These are phyloP conservation scores for Auanema sp. DNA, from an alignment of 2,888 invertebrate genomes.

Conservation along the genomic window DNA sequence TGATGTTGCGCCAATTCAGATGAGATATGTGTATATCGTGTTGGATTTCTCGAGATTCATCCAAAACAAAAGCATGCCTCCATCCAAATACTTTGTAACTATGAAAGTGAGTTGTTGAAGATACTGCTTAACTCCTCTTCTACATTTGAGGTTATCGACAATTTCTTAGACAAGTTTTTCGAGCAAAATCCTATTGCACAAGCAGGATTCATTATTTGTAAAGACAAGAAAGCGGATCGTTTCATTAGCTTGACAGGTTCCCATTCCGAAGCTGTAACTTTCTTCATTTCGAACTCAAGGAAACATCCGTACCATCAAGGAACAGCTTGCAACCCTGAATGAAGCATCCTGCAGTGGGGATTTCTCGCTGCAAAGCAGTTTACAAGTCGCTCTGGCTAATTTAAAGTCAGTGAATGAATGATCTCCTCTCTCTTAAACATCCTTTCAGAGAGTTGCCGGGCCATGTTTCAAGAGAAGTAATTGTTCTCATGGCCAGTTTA, in stretches of 20 bases:
- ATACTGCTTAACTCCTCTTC: neutral
- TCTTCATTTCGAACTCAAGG: no score
- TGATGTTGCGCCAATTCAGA: constrained; percentile 69
- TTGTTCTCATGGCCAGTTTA: constrained; percentile 87
- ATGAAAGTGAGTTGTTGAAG: constrained; percentile 27
- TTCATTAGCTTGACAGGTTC: constrained; percentile 83
- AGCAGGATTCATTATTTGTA: constrained; percentile 84
- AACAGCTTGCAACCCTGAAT: constrained; percentile 67
- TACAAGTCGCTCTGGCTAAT: constrained; percentile 83
- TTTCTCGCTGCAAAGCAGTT: constrained; percentile 91
- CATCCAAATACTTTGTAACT: constrained; percentile 70
- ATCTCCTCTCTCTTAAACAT: neutral
- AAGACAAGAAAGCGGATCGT: constrained; percentile 91
- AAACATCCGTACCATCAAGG: constrained; percentile 64
- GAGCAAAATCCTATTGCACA: constrained; percentile 99
- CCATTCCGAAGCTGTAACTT: no score
- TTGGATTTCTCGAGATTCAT: constrained; percentile 92
- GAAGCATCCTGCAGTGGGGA: constrained; percentile 81
- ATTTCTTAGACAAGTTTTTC: constrained; percentile 93
- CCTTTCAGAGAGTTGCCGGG: constrained; percentile 77
- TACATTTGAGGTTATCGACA: constrained; percentile 73
- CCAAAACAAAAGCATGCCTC: constrained; percentile 91
- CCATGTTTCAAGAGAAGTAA: constrained; percentile 90
- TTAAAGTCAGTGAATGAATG: constrained; percentile 70
- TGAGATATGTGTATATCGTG: constrained; percentile 89